Evolutionary conservation across 2,113 vertebrate species (phyloP).

Genomic region (Dascyllus trimaculatus): DNA sequence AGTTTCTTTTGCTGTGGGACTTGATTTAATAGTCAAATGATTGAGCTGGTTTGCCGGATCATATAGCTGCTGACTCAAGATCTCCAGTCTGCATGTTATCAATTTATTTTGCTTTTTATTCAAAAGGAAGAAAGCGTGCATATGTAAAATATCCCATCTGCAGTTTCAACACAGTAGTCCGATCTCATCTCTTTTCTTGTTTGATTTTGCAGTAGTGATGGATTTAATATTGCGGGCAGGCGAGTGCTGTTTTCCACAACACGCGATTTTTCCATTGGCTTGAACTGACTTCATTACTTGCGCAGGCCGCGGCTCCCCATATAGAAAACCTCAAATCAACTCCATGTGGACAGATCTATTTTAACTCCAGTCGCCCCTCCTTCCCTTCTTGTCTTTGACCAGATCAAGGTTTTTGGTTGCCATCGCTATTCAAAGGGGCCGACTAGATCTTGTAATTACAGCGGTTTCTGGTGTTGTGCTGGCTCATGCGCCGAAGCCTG

Average conservation of each 20-base stretch:
- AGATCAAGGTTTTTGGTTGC: constrained; percentile 77
- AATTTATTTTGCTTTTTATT: constrained; percentile 23
- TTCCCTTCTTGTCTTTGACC: constrained; percentile 69
- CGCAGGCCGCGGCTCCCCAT: constrained; percentile 69
- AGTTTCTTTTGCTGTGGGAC: background rate
- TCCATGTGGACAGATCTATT: constrained; percentile 84
- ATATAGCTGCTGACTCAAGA: background rate
- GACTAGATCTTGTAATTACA: constrained; percentile 81
- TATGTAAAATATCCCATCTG: constrained; percentile 2
- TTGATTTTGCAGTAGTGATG: constrained; percentile 48
- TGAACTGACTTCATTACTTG: constrained; percentile 60
- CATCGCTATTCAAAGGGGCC: constrained; percentile 71
- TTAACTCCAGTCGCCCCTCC: constrained; percentile 69
- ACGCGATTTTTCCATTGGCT: constrained; percentile 67
- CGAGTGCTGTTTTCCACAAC: constrained; percentile 49
- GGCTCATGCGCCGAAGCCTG: constrained; percentile 61
- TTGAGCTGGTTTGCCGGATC: constrained; percentile 6
- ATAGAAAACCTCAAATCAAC: constrained; percentile 83
- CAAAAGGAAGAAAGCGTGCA: constrained; percentile 9
- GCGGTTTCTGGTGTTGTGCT: constrained; percentile 80
- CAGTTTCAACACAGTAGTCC: constrained; percentile 21
- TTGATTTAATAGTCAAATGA: background rate
- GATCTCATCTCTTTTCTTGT: constrained; percentile 12
- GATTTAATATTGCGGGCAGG: constrained; percentile 68
- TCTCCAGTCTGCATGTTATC: background rate